These are phyloP conservation scores for Chirona hameri DNA, from an alignment of 2,888 invertebrate species.

Conservation along the genomic window DNA sequence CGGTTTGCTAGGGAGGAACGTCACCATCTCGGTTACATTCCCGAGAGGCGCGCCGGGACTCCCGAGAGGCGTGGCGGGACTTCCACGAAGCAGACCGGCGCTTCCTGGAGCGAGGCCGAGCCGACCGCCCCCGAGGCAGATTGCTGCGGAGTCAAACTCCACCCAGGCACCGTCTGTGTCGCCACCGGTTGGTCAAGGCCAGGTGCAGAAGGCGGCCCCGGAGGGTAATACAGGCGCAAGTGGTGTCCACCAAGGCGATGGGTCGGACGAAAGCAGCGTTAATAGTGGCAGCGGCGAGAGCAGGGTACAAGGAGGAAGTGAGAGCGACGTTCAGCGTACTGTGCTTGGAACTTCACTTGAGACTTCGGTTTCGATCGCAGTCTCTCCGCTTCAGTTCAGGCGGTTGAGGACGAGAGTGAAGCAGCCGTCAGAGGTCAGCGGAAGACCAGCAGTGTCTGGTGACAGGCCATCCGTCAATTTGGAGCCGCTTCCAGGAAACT, in stretches of 20 bases:
- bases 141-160: not conserved
- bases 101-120: not conserved
- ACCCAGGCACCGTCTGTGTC: not conserved
- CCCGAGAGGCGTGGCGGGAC: not conserved
- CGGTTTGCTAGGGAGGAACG: not conserved
- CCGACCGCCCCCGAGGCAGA: not conserved
- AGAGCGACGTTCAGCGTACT: not conserved
- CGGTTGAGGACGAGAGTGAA: not conserved
- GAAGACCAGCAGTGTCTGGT: not conserved
- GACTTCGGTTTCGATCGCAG: not conserved
- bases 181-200: not conserved
- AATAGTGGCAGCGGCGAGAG: not conserved
- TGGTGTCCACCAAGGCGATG: not conserved
- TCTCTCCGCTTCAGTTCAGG: not conserved
- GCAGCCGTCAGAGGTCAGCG: not conserved
- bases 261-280: not conserved
- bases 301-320: not conserved
- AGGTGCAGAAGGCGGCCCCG: not conserved
- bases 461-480: not conserved
- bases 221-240: not conserved
- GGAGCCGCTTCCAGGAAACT: no score
- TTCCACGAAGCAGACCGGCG: not conserved
- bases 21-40: not conserved
- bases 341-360: not conserved
- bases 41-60: not conserved